Percentiles rank a stretch among this genome's conserved stretches.
Conservation (phyloP, 2,113 vertebrate species). For the Corythoichthys intestinalis region DNA sequence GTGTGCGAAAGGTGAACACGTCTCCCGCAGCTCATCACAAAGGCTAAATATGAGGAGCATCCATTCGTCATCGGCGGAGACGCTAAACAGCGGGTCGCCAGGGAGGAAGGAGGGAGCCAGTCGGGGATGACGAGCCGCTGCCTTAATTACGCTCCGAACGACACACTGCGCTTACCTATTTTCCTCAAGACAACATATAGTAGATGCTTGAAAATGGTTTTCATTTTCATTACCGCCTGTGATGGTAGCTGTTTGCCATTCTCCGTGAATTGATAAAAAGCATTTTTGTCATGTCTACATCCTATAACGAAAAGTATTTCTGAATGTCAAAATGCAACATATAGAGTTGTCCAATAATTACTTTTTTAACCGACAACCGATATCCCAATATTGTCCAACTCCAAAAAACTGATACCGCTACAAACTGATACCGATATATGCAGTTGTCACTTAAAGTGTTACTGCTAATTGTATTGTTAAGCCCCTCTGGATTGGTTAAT, state of each 20-base stretch:
- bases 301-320: background rate
- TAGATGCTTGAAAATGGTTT: background rate
- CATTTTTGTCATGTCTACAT: background rate
- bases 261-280: background rate
- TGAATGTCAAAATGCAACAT: too few species aligned
- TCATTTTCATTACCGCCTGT: background rate
- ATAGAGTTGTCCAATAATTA: too few species aligned
- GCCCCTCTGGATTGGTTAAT: too few species aligned
- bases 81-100: background rate
- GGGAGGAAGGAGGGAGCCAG: background rate
- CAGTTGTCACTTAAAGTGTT: too few species aligned
- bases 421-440: too few species aligned
- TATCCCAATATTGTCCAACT: too few species aligned
- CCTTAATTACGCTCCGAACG: background rate
- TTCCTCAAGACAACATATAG: background rate
- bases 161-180: background rate
- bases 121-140: background rate
- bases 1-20: constrained; percentile 69
- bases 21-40: constrained; percentile 65
- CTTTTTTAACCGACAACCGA: too few species aligned
- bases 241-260: background rate
- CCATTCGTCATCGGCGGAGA: constrained; percentile 30
- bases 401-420: too few species aligned
- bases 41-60: constrained; percentile 49
- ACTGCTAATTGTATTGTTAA: too few species aligned